phyloP scores from a whole-genome alignment of 2,888 invertebrate species.

The Cheilosia impressa region DNA sequence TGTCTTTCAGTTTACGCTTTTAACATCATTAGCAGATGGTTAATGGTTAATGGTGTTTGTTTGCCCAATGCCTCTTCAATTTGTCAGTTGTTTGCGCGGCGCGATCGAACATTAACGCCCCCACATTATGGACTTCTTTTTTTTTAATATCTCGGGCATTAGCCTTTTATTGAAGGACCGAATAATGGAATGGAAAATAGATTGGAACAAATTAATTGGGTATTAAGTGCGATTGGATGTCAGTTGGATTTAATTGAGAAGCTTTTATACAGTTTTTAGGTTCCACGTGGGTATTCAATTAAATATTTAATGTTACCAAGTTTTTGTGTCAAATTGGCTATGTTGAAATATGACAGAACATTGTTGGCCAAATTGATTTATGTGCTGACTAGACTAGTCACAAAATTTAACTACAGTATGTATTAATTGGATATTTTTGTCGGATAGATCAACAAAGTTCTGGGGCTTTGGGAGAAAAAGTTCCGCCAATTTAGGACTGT shows the following conservation, averaged over 20 bases:
- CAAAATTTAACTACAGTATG: no score
- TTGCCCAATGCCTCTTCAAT: conserved; percentile 60
- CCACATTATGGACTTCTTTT: conserved; percentile 45
- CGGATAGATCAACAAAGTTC: no score
- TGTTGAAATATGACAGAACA: no score
- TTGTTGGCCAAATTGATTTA: no score
- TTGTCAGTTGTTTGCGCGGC: conserved; percentile 42
- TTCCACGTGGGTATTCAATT: neutral
- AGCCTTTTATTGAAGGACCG: conserved; percentile 49
- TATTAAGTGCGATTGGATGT: conserved; percentile 29
- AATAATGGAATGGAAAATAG: neutral
- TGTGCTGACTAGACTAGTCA: no score
- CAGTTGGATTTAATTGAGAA: conserved; percentile 41
- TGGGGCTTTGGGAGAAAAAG: no score
- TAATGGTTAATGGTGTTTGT: conserved; percentile 64
- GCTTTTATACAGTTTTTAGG: conserved; percentile 4
- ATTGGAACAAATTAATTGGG: conserved; percentile 51
- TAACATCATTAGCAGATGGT: conserved; percentile 70
- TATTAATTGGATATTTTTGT: no score
- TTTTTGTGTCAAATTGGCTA: neutral
- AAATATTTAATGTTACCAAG: no score
- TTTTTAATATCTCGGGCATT: conserved; percentile 36
- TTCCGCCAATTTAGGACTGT: no score
- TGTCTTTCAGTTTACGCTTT: conserved; percentile 53
- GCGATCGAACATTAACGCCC: conserved; percentile 56